Conservation (phyloP, 2,888 invertebrate genomes). For the Ecdyonurus torrentis region DNA sequence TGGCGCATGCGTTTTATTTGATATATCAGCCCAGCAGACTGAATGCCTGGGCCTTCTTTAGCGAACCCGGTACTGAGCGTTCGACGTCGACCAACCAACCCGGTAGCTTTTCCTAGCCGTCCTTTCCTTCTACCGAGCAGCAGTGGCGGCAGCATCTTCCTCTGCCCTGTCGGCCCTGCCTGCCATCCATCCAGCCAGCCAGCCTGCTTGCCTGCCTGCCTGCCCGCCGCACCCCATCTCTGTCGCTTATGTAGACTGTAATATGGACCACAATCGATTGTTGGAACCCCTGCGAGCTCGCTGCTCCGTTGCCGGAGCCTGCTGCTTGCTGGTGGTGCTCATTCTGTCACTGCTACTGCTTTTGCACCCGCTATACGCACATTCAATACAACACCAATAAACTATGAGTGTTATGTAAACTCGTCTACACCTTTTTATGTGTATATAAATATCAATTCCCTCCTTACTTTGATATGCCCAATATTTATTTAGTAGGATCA, state of each 20-base stretch:
- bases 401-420: too few relatives aligned
- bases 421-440: too few relatives aligned
- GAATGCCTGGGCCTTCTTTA: not conserved
- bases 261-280: not conserved
- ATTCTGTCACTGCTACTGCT: too few relatives aligned
- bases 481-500: too few relatives aligned
- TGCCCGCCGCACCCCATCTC: not conserved
- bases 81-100: not conserved
- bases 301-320: not conserved
- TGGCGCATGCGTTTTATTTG: not conserved
- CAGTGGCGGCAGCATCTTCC: not conserved
- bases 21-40: not conserved
- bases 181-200: not conserved
- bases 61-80: not conserved
- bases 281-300: not conserved
- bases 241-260: not conserved
- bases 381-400: too few relatives aligned
- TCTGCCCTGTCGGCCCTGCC: not conserved
- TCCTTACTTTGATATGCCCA: too few relatives aligned
- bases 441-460: too few relatives aligned
- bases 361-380: too few relatives aligned
- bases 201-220: not conserved
- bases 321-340: not conserved
- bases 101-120: not conserved
- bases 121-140: not conserved